These are phyloP conservation scores for Drosophila imparisetae DNA, from an alignment of 2,888 invertebrate genomes.

Conservation along the genomic window DNA sequence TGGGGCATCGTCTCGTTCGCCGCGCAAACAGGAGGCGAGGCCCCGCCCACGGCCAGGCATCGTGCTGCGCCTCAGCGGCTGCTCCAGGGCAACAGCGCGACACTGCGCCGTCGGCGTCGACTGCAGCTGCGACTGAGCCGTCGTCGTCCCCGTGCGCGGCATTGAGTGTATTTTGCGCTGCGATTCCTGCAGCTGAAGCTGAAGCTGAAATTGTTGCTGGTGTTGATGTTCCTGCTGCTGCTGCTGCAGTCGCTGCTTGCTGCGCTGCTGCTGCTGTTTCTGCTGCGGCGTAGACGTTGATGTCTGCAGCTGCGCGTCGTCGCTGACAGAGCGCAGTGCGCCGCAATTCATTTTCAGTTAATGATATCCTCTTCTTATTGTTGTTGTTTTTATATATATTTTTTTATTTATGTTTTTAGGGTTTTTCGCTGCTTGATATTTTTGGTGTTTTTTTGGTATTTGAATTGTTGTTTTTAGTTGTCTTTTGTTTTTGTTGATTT, in stretches of 20 bases:
- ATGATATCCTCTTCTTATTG: background rate
- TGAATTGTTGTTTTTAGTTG: slow-evolving; percentile 26
- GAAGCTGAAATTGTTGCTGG: slow-evolving; percentile 33
- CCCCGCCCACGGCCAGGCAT: slow-evolving; percentile 83
- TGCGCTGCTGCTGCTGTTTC: slow-evolving; percentile 41
- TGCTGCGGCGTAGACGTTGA: slow-evolving; percentile 20
- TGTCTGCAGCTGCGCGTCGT: slow-evolving; percentile 68
- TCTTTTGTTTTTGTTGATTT: slow-evolving; percentile 28
- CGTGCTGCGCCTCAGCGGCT: slow-evolving; percentile 80
- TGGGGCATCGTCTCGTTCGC: slow-evolving; percentile 83
- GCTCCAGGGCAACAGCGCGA: slow-evolving; percentile 55
- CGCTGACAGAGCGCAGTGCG: slow-evolving; percentile 82
- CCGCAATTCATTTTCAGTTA: slow-evolving; percentile 83
- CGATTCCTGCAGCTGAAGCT: slow-evolving; percentile 12
- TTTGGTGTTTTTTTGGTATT: slow-evolving; percentile 62
- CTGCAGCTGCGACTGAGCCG: slow-evolving; percentile 20
- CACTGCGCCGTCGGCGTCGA: slow-evolving; percentile 38
- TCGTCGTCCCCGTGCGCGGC: slow-evolving; percentile 56
- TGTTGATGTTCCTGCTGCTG: slow-evolving; percentile 31
- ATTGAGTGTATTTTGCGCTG: slow-evolving; percentile 68
- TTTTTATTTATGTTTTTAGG: slow-evolving; percentile 7
- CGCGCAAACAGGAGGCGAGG: slow-evolving; percentile 84
- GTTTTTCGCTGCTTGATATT: slow-evolving; percentile 33
- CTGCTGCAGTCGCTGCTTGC: slow-evolving; percentile 31
- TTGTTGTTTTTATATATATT: slow-evolving; percentile 26